These are phyloP conservation scores for Epinephelus malabaricus DNA, from an alignment of 2,797 vertebrate species.

Conservation along the genomic window DNA sequence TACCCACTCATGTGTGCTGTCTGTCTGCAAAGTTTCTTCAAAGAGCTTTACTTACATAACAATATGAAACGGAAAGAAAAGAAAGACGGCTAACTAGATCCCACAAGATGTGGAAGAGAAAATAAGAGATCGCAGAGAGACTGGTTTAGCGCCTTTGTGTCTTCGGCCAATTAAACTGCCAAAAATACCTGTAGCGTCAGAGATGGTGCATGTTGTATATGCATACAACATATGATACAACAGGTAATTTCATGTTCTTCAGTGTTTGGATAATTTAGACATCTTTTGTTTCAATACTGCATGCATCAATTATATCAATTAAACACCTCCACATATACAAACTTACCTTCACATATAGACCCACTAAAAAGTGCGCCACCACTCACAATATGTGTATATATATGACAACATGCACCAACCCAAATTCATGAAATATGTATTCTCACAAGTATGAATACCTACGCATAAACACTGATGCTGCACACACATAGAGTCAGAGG, in stretches of 20 bases:
- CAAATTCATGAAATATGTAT: slow-evolving; percentile 21
- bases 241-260: neutral
- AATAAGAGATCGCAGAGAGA: neutral
- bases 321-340: neutral
- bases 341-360: neutral
- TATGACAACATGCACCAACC: neutral
- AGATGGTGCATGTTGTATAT: neutral
- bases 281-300: neutral
- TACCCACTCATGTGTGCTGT: slow-evolving; percentile 19
- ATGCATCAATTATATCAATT: neutral
- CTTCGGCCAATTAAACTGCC: neutral
- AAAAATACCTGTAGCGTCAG: neutral
- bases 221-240: neutral
- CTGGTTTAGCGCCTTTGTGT: neutral
- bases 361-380: neutral
- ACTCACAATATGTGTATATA: neutral
- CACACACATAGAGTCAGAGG: slow-evolving; percentile 2
- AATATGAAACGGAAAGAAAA: slow-evolving; percentile 13
- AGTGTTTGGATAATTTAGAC: neutral
- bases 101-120: slow-evolving; percentile 13
- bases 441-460: slow-evolving; percentile 10
- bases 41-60: slow-evolving; percentile 22
- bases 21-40: slow-evolving; percentile 51
- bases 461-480: slow-evolving; percentile 1
- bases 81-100: slow-evolving; percentile 33